Percentiles rank a stretch among this genome's conserved stretches.
Conservation (phyloP, 2,113 vertebrate genomes). For the Elgaria multicarinata region DNA sequence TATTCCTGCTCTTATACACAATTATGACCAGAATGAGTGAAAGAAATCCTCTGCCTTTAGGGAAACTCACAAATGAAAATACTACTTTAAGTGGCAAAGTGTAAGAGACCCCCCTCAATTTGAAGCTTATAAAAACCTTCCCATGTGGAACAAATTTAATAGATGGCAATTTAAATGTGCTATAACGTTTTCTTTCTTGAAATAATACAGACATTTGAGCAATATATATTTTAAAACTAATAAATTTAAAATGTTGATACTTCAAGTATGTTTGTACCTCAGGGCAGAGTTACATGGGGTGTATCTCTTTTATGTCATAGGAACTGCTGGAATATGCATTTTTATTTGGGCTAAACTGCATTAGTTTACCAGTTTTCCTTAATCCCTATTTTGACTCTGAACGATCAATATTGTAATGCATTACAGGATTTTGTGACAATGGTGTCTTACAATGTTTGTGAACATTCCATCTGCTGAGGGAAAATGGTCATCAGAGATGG, state of each 20-base stretch:
- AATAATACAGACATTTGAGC: conserved; percentile 3
- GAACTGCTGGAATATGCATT: background rate
- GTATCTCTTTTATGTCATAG: background rate
- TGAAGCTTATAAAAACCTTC: background rate
- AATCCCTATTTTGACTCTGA: conserved; percentile 1
- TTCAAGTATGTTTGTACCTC: background rate
- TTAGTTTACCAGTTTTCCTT: background rate
- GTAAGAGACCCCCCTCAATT: background rate
- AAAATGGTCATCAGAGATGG: background rate
- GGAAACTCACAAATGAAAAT: conserved; percentile 30
- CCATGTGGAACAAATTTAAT: conserved; percentile 2
- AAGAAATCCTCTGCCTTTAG: background rate
- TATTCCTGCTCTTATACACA: conserved; percentile 17
- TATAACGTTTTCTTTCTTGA: conserved; percentile 7
- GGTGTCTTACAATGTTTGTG: background rate
- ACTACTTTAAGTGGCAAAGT: conserved; percentile 16
- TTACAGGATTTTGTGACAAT: background rate
- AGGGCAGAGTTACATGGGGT: background rate
- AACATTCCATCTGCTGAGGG: background rate
- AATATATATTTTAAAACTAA: conserved; percentile 1
- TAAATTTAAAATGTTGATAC: background rate
- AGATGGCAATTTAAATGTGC: conserved; percentile 4
- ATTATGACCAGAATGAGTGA: conserved; percentile 29
- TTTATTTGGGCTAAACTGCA: background rate
- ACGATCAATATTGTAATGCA: background rate